These are phyloP conservation scores for Pyralis farinalis DNA, from an alignment of 2,888 invertebrate genomes.

Conservation along the genomic window DNA sequence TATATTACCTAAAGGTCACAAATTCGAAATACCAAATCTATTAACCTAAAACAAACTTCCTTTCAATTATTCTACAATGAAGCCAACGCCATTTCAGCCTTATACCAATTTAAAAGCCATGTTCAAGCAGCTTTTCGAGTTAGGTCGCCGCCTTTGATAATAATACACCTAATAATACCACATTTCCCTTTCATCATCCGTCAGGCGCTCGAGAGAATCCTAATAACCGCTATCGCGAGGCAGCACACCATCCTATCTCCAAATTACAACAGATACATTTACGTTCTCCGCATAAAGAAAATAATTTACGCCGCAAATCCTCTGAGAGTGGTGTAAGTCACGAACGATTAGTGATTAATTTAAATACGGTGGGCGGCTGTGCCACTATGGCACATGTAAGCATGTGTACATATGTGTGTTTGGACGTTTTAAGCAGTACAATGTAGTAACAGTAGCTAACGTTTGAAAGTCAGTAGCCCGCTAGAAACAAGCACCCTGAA, in stretches of 20 bases:
- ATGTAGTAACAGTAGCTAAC: too few species aligned
- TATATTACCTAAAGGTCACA: too few species aligned
- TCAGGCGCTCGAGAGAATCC: conserved; percentile 22
- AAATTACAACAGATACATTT: conserved; percentile 65
- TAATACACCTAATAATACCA: conserved; percentile 8
- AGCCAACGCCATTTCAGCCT: neutral
- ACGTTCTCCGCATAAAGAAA: conserved; percentile 60
- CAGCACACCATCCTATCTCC: conserved; percentile 52
- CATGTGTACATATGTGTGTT: too few species aligned
- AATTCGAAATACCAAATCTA: too few species aligned
- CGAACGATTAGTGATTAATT: conserved; percentile 18
- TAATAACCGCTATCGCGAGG: conserved; percentile 42
- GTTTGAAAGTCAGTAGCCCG: too few species aligned
- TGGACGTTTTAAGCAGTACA: too few species aligned
- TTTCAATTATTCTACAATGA: too few species aligned
- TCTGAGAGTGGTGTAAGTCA: conserved; percentile 21
- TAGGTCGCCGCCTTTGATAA: conserved; percentile 2
- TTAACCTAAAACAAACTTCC: neutral
- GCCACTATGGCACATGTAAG: too few species aligned
- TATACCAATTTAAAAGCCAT: neutral
- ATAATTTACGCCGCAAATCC: conserved; percentile 68
- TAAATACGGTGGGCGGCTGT: too few species aligned
- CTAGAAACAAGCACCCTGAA: too few species aligned
- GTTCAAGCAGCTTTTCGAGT: neutral
- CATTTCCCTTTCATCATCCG: conserved; percentile 24